Percentiles rank a stretch among this genome's conserved stretches.
Conservation (phyloP, 2,113 vertebrate species). For the Peromyscus leucopus region DNA sequence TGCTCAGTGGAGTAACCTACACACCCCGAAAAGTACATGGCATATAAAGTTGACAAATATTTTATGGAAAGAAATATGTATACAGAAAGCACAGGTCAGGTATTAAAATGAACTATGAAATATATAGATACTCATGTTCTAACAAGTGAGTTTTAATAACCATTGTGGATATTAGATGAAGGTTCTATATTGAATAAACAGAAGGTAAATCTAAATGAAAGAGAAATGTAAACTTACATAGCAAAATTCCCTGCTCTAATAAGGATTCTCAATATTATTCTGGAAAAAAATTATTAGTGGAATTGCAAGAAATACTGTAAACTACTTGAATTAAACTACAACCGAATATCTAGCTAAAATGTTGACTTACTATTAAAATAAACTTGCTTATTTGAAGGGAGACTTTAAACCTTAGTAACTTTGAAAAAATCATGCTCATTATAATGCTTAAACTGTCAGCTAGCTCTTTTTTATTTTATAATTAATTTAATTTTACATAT, state of each 20-base stretch:
- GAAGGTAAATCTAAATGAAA: neutral
- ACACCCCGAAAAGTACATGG: neutral
- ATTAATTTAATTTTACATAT: too few species aligned
- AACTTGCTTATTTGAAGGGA: constrained; percentile 12
- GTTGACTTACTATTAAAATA: constrained; percentile 25
- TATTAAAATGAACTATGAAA: neutral
- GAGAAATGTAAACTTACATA: neutral
- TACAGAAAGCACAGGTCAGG: neutral
- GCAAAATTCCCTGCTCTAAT: neutral
- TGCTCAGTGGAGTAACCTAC: neutral
- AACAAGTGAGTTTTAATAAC: neutral
- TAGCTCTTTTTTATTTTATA: neutral
- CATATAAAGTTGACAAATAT: neutral
- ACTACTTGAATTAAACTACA: neutral
- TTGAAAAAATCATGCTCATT: constrained; percentile 57
- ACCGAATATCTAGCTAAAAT: neutral
- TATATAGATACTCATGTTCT: neutral
- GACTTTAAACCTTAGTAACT: neutral
- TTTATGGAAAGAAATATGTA: neutral
- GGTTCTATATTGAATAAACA: neutral
- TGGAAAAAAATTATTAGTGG: neutral
- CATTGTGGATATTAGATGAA: neutral
- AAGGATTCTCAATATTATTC: neutral
- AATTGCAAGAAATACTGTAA: neutral
- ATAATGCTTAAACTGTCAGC: constrained; percentile 65